Evolutionary conservation across 2,113 vertebrate genomes (phyloP).

Genomic region (Toxotes chatareus): DNA sequence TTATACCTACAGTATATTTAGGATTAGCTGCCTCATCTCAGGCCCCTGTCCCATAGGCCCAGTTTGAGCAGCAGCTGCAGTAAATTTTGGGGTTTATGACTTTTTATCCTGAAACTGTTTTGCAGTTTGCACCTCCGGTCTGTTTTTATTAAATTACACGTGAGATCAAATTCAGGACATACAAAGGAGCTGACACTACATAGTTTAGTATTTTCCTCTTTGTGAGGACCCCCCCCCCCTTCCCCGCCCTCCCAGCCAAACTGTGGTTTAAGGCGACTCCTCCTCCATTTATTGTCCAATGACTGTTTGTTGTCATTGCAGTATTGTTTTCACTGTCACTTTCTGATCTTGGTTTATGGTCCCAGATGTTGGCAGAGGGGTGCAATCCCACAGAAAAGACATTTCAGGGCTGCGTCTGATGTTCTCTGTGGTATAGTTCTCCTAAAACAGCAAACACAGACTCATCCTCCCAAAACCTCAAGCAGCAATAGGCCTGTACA

Average conservation of each 20-base stretch:
- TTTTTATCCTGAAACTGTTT: constrained; percentile 8
- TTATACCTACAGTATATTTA: constrained; percentile 33
- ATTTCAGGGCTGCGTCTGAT: constrained; percentile 51
- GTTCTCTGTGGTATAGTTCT: constrained; percentile 56
- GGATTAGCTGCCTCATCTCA: constrained; percentile 38
- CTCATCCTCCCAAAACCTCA: constrained; percentile 22
- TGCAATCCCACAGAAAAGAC: constrained; percentile 63
- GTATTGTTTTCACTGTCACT: constrained; percentile 68
- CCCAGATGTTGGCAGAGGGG: constrained; percentile 76
- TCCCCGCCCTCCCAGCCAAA: too few relatives aligned
- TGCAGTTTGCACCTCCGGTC: background rate
- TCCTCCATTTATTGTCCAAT: constrained; percentile 53
- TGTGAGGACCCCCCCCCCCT: constrained; percentile 7
- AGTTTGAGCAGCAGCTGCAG: constrained; percentile 21
- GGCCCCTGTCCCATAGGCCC: constrained; percentile 6
- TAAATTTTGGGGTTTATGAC: background rate
- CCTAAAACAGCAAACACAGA: constrained; percentile 69
- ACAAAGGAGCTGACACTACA: constrained; percentile 5
- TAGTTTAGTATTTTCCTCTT: constrained; percentile 23
- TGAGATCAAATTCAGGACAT: constrained; percentile 27
- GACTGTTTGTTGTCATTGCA: constrained; percentile 70
- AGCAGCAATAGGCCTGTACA: background rate
- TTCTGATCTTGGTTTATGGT: constrained; percentile 75
- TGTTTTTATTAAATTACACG: constrained; percentile 33
- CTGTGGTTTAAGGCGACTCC: constrained; percentile 27